Evolutionary conservation across 2,113 vertebrate species (phyloP), one percentile per base, ranked within the genome.

Genomic region (Mungos mungo): DNA sequence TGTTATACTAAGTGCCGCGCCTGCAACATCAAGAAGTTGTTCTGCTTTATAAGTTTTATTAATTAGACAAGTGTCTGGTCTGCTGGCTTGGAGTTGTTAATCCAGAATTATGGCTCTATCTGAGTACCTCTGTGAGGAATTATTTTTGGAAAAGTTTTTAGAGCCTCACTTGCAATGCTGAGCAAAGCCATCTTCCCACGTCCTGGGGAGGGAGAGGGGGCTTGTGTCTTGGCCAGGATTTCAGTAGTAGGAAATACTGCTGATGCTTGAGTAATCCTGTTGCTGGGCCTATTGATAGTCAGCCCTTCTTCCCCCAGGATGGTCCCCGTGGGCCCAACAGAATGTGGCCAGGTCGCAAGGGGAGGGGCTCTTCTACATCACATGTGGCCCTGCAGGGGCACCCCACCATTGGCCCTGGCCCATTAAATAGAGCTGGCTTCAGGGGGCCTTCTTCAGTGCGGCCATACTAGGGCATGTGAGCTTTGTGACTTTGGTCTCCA

Each of bases 41-140:
- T 97, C 93, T 94, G 97, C 95, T 96, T 97, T 98, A 29, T 95
- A 96, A 92, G 84, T 97, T 98, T 96, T 92, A 95, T 97, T 98
- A 97, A 98, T 98, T 97, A 98, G 88, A 93, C 80, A 95, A 96
- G 74, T 92, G 69, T 96, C 94, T 97, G 94, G 84, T 87, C 94
- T 97, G 69, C 83, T 97, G 90, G 45, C 65, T 90, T 97, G 65
- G 41, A 93, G 80, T 83, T 97, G 92, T 96, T 97, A 95, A 97
- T 97, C 94, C 33, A 7, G 77, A 92, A 35, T 97, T 97, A 97
- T 94, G 90, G 69, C 90, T 98, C 82, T 95, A 81, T 95, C 60
- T 87, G 80, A 96, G 68, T 95, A 89, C 63, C 79, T 93, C 74
- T 93, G 90, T 84, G 95, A 93, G 90, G 79, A 97, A 85, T 80